Evolutionary conservation across 2,888 invertebrate species (phyloP), one percentile per base, ranked within the genome.

Genomic region (Cephus nigrinus): DNA sequence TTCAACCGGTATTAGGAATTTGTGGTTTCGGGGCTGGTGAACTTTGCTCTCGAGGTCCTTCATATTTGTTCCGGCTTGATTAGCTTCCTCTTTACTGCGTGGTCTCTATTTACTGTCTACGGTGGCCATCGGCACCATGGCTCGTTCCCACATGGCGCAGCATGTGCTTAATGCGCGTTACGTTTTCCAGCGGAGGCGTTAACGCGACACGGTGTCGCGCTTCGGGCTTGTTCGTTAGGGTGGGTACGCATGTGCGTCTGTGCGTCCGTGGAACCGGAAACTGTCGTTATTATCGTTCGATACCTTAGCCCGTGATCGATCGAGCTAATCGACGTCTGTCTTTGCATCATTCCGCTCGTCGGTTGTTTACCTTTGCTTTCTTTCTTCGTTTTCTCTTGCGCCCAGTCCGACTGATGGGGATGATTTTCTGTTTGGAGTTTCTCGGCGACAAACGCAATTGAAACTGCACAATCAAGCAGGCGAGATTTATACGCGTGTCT

Each of bases 401-500:
- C 71, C 1, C 2, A 9, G 5, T 23, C 9, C 2, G 23, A 2
- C 0, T 9, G 23, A 23, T 23, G 55, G 55, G 55, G 55, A 23
- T 23, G 71, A 23, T 31, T 23, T 33, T 31, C 33, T 33, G 32
- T 71, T 71, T 71, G 71, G 12, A 55, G 23, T 23, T 23, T 55
- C 55, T 5, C 23, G 55, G 12, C 72, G 30, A 69, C 69, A 23
- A 35, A 23, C 34, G 34, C 32, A 34, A 68, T 55, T 85, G 85
- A 84, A 88, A 86, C 84, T 84, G 85, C 82, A 84, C 86, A 85
- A 88, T 88, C 87, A 88, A 87, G 82, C 81, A 82, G 80, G 83
- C 84, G 87, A 90, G 91, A 91, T 91, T 91, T 91, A 91, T 90
- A 88, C 86, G 85, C 87, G 84, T 82, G 85, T 88, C 87, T 80